A percentile compares a stretch with the other conserved stretches of the same genome.
These are phyloP conservation scores for Parnassius smintheus DNA, from an alignment of 2,888 invertebrate species.

Conservation along the genomic window DNA sequence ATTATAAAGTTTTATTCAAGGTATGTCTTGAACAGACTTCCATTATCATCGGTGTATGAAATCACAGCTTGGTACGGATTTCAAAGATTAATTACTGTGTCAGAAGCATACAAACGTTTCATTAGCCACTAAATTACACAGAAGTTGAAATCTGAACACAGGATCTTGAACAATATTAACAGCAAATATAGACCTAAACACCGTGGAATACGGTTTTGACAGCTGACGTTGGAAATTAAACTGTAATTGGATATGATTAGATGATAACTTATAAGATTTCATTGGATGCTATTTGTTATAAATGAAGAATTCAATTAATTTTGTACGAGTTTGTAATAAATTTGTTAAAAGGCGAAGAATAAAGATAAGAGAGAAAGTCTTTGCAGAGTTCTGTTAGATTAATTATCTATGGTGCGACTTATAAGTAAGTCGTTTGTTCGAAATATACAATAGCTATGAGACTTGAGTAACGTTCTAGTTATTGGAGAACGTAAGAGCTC, in stretches of 20 bases:
- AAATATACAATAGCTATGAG: no score
- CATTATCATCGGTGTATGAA: conserved; percentile 12
- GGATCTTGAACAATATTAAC: conserved; percentile 5
- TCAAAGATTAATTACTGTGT: conserved; percentile 21
- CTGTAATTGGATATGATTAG: conserved; percentile 24
- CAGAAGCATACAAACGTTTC: conserved; percentile 20
- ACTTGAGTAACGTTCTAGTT: not conserved
- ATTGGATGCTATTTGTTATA: conserved; percentile 19
- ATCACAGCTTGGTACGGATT: conserved; percentile 7
- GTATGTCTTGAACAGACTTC: conserved; percentile 2
- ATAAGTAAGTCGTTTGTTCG: no score
- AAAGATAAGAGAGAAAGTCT: conserved; percentile 15
- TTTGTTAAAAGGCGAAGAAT: conserved; percentile 14
- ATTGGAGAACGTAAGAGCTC: not conserved
- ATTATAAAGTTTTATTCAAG: not conserved
- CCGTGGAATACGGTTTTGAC: not conserved
- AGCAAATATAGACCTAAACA: conserved; percentile 9
- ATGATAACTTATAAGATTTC: conserved; percentile 14
- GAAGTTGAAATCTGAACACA: conserved; percentile 14
- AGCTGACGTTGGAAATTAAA: conserved; percentile 10
- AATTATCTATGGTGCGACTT: no score
- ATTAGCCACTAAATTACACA: conserved; percentile 19
- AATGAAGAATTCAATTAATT: conserved; percentile 21
- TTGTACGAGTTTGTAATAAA: conserved; percentile 17
- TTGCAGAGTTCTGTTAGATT: not conserved